A percentile compares a stretch with the other conserved stretches of the same genome.
These are phyloP conservation scores for Austrolebias charrua DNA, from an alignment of 2,797 vertebrate genomes.

Conservation along the genomic window DNA sequence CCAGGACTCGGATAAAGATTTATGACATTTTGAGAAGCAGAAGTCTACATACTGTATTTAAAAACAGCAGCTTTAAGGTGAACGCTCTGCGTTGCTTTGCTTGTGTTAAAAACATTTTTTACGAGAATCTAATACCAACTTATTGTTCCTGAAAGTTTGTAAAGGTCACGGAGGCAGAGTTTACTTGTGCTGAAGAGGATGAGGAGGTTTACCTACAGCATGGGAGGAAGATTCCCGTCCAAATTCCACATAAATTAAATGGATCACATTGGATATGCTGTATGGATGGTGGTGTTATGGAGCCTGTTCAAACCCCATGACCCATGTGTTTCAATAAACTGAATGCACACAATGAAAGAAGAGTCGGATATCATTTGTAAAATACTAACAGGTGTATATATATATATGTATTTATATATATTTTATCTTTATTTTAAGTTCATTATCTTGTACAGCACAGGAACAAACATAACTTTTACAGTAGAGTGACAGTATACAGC, in stretches of 20 bases:
- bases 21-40: not conserved
- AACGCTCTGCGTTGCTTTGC: not conserved
- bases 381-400: slow-evolving; percentile 43
- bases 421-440: slow-evolving; percentile 73
- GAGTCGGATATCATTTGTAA: slow-evolving; percentile 38
- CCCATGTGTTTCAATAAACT: slow-evolving; percentile 46
- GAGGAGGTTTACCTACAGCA: slow-evolving; percentile 9
- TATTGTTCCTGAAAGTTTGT: slow-evolving; percentile 61
- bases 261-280: slow-evolving; percentile 9
- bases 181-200: slow-evolving; percentile 75
- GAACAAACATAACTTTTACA: slow-evolving; percentile 60
- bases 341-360: slow-evolving; percentile 27
- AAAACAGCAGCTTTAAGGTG: no score
- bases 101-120: not conserved
- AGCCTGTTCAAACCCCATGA: slow-evolving; percentile 9
- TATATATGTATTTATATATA: slow-evolving; percentile 4
- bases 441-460: slow-evolving; percentile 58
- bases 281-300: slow-evolving; percentile 22
- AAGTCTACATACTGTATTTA: no score
- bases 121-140: slow-evolving; percentile 5
- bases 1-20: no score
- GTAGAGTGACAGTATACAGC: slow-evolving; percentile 32
- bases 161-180: slow-evolving; percentile 80
- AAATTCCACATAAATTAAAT: slow-evolving; percentile 22
- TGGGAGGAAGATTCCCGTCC: slow-evolving; percentile 3